Base-by-base conservation (phyloP, 37 sponge, comb jelly and placozoan genomes). In the Cliona cf. orientalis region DNA sequence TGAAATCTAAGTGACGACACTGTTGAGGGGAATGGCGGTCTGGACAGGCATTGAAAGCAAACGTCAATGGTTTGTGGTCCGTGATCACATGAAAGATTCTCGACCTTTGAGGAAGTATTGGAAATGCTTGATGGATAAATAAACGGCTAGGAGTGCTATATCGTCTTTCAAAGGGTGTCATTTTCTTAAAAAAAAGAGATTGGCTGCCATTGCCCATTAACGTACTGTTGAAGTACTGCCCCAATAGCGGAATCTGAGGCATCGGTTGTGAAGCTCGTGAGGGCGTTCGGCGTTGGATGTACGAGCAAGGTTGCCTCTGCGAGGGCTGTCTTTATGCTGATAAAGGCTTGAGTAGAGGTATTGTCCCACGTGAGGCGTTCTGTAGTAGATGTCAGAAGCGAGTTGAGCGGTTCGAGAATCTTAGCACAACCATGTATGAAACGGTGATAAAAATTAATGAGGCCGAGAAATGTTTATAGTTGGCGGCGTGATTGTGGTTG, bases 31-130 rank as follows among this genome's bases (percentile, higher is more conserved):
- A 83, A 61, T 81, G 84, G 9, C 69, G 74, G 35, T 86, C 74
- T 12, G 87, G 66, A 0, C 61, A 44, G 5, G 72, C 46, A 29
- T 29, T 37, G 31, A 86, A 44, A 23, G 78, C 82, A 32, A 17
- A 80, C 0, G 85, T 84, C 43, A 89, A 79, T 34, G 84, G 89
- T 44, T 89, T 89, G 70, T 89, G 85, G 49, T 89, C 84, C 3
- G 86, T 90, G 31, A 80, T 66, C 11, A 90, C 71, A 42, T 82
- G 78, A 46, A 85, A 85, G 66, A 79, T 1, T 3, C 19, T 26
- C 90, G 42, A 19, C 91, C 83, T 66, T 91, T 84, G 19, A 91
- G 60, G 56, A 87, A 78, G 43, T 91, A 75, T 1, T 75, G 44
- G 62, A 87, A 91, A 22, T 91, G 84, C 58, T 70, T 80, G 72